Conservation (phyloP, 2,888 invertebrate species). For the Vandiemenella viatica region DNA sequence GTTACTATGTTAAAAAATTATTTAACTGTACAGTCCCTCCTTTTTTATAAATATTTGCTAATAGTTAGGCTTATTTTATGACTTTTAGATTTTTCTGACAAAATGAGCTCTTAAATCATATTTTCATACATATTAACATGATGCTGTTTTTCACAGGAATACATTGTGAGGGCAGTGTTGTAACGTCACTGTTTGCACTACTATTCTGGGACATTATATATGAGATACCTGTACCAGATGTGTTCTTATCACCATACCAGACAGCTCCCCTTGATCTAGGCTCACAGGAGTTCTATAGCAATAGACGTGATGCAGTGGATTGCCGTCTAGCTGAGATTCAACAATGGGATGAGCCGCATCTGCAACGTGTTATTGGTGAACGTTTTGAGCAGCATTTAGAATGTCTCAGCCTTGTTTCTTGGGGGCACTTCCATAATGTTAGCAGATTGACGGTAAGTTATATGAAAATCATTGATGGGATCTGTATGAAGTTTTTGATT, state of each 20-base stretch:
- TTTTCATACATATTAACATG: too few relatives aligned
- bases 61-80: too few relatives aligned
- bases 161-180: slow-evolving; percentile 57
- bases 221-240: slow-evolving; percentile 37
- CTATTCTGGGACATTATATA: slow-evolving; percentile 72
- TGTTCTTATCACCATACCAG: slow-evolving; percentile 52
- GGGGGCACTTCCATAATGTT: slow-evolving; percentile 28
- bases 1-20: too few relatives aligned
- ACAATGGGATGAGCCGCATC: slow-evolving; percentile 27
- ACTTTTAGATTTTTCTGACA: too few relatives aligned
- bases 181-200: slow-evolving; percentile 44
- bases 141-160: slow-evolving; percentile 35
- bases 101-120: too few relatives aligned
- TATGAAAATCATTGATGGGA: not conserved
- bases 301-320: slow-evolving; percentile 44
- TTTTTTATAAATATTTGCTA: too few relatives aligned
- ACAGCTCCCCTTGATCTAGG: slow-evolving; percentile 56
- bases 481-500: too few relatives aligned
- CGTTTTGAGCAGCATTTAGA: slow-evolving; percentile 27
- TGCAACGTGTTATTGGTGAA: slow-evolving; percentile 31
- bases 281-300: slow-evolving; percentile 46
- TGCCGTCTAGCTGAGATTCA: slow-evolving; percentile 28
- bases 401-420: slow-evolving; percentile 31
- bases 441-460: slow-evolving; percentile 10
- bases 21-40: too few relatives aligned